These are phyloP conservation scores for Callocephalon fimbriatum DNA, from an alignment of 2,113 vertebrate genomes.

Conservation along the genomic window DNA sequence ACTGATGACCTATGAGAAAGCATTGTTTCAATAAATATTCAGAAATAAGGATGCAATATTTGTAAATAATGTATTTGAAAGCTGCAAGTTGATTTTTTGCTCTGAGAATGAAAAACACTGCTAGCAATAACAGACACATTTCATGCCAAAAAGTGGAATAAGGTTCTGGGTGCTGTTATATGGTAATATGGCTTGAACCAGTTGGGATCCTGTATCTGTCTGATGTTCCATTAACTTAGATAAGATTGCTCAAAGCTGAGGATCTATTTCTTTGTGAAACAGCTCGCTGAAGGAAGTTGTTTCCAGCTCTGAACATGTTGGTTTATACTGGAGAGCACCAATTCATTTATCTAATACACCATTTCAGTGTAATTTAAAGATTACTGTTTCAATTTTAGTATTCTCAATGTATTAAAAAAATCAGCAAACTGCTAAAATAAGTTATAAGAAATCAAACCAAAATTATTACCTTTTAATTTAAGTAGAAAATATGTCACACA, in stretches of 20 bases:
- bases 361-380: neutral
- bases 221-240: neutral
- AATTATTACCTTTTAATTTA: neutral
- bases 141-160: neutral
- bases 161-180: neutral
- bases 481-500: neutral
- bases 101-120: neutral
- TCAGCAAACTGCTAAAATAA: neutral
- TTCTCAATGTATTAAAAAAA: neutral
- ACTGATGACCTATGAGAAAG: neutral
- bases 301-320: neutral
- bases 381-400: neutral
- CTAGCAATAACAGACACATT: neutral
- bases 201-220: neutral
- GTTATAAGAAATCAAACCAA: neutral
- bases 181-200: neutral
- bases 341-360: neutral
- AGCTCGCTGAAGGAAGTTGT: neutral
- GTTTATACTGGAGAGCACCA: neutral
- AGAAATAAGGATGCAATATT: neutral
- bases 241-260: neutral
- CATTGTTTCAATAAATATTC: neutral
- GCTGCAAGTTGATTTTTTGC: neutral
- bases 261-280: neutral
- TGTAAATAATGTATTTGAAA: neutral